Base-by-base conservation (phyloP, 2,797 vertebrate species). In the Coranthus polyacanthus region DNA sequence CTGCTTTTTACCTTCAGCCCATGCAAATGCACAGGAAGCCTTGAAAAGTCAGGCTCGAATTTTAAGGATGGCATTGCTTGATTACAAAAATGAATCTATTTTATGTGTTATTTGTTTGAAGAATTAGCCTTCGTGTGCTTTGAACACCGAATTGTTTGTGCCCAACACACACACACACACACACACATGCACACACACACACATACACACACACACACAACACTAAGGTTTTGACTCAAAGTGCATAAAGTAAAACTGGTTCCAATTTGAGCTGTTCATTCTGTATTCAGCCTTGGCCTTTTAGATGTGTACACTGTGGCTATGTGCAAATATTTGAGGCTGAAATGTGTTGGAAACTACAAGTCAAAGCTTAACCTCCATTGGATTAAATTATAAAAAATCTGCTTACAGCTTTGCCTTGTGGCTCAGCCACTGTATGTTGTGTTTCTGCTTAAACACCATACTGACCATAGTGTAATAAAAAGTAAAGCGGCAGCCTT, bases 261-360 rank as follows among this genome's bases (percentile, higher is more conserved):
- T 62, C 24, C 18, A 38, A n/a, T 69, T 43, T 49, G 36, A 69
- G 29, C 64, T 43, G 12, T 50, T 53, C 21, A 49, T 71, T 16
- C 20, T 16, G 37, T 41, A 65, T 72, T 70, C 71, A 64, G 64
- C 50, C 21, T 13, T 56, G 51, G 66, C 59, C 47, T 81, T 70
- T 76, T n/a, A 29, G 46, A 63, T 73, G 32, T 72, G 46, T 81
- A 55, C 39, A 69, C 41, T 16, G 39, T 3, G 39, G 57, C 57
- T 34, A 15, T 68, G 52, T 66, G 56, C 36, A 82, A 80, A 76
- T 74, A 60, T 79, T 66, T 77, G 64, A 76, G 39, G 12, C 17
- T 44, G 41, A 69, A 58, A 72, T 75, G 17, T 77, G 56, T 59
- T 52, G 18, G 32, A 69, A 74, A 73, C 42, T 49, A 50, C 53